A percentile compares a stretch with the other conserved stretches of the same genome.
phyloP scores from a whole-genome alignment of 2,113 vertebrate species.

The Arothron firmamentum region DNA sequence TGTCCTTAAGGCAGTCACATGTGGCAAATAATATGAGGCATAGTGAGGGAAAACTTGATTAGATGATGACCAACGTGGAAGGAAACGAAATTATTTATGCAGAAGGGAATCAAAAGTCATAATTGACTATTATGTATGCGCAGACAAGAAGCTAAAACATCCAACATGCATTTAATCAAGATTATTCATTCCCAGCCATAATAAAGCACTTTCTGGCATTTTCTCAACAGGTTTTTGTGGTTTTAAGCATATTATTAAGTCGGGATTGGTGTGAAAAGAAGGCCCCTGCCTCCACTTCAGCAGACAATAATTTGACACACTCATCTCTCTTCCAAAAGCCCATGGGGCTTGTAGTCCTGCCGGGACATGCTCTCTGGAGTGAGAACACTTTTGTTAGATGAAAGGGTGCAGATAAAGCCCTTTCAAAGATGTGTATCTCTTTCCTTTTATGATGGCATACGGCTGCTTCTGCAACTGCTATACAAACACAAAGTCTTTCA shows the following conservation, averaged over 20 bases:
- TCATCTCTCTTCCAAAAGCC: conserved; percentile 35
- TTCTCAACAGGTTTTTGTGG: no score
- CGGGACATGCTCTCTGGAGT: conserved; percentile 43
- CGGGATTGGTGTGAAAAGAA: conserved; percentile 35
- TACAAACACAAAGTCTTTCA: background rate
- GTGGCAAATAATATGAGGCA: no score
- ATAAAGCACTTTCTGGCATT: no score
- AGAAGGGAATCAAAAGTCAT: no score
- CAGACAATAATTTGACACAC: conserved; percentile 57
- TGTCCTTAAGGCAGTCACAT: background rate
- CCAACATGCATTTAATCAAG: no score
- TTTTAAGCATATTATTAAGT: conserved; percentile 43
- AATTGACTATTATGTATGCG: no score
- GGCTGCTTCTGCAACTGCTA: background rate
- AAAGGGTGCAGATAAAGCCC: conserved; percentile 39
- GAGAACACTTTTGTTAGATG: conserved; percentile 48
- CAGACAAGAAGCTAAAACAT: no score
- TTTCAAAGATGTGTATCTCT: conserved; percentile 26
- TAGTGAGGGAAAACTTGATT: no score
- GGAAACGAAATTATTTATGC: no score
- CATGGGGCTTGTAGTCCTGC: conserved; percentile 48
- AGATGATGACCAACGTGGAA: no score
- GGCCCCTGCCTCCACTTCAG: conserved; percentile 18
- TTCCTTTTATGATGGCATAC: background rate
- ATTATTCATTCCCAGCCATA: no score